These are phyloP conservation scores for Gobio occitaniae DNA, from an alignment of 2,797 vertebrate species.

Conservation along the genomic window DNA sequence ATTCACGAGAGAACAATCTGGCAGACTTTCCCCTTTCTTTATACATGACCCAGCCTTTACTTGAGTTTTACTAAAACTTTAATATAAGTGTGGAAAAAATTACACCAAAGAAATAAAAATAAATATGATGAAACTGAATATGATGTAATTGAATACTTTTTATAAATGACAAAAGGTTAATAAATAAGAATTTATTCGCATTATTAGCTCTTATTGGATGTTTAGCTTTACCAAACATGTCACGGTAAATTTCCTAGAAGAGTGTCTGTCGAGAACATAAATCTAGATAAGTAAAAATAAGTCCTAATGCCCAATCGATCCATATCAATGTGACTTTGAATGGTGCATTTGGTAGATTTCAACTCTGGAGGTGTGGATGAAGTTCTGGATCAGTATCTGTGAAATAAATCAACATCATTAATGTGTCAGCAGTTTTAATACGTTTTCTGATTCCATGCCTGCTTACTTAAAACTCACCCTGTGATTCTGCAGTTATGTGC, in stretches of 20 bases:
- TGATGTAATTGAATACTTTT: not conserved
- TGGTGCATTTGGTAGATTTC: not conserved
- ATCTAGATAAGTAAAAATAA: not conserved
- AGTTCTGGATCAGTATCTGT: slow-evolving; percentile 19
- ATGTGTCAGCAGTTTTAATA: not conserved
- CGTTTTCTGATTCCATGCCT: not conserved
- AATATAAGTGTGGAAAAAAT: not conserved
- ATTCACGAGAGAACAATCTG: not conserved
- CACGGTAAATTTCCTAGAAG: not conserved
- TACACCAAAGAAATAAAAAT: not conserved
- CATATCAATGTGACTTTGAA: not conserved
- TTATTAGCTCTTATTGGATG: not conserved
- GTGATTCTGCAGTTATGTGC: slow-evolving; percentile 81
- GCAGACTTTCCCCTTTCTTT: not conserved
- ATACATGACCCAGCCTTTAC: not conserved
- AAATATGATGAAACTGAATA: not conserved
- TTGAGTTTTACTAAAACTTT: not conserved
- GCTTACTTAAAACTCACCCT: slow-evolving; percentile 64
- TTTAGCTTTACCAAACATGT: not conserved
- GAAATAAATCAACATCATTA: not conserved
- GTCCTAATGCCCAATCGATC: not conserved
- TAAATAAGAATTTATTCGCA: not conserved
- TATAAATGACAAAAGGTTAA: not conserved
- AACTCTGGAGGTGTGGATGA: not conserved
- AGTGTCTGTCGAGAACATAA: not conserved